phyloP scores from a whole-genome alignment of 2,113 vertebrate species.

The Chlamydotis undulata region DNA sequence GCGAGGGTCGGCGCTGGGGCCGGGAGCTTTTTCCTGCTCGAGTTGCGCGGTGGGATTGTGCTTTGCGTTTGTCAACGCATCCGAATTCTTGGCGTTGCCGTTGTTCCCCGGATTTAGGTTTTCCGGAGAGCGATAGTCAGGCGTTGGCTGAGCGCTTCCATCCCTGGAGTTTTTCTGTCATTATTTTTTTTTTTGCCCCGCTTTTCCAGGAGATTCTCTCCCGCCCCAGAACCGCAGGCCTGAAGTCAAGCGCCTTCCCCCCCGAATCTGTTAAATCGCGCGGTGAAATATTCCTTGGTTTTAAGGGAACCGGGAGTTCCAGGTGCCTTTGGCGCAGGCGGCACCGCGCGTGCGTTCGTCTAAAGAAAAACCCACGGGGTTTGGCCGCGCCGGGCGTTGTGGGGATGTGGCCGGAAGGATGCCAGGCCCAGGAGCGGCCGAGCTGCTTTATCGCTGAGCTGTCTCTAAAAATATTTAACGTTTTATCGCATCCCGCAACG shows the following conservation, averaged over 20 bases:
- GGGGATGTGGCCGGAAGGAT: background rate
- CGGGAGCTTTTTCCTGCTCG: background rate
- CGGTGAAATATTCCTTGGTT: background rate
- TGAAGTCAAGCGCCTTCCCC: background rate
- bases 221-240: background rate
- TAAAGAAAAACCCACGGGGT: fast-evolving
- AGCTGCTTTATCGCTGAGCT: too few species aligned
- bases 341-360: fast-evolving
- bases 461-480: too few species aligned
- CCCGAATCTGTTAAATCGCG: background rate
- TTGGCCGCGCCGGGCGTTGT: fast-evolving
- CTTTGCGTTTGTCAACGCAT: fast-evolving
- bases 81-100: too few species aligned
- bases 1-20: fast-evolving
- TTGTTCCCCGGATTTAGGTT: background rate
- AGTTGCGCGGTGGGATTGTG: background rate
- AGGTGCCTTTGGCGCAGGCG: background rate
- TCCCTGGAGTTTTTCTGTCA: fast-evolving
- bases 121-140: background rate
- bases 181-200: too few species aligned
- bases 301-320: background rate
- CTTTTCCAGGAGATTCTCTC: background rate
- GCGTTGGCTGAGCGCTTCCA: background rate
- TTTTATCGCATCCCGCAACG: too few species aligned
- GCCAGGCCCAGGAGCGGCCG: too few species aligned